Evolutionary conservation across 1,140 invertebrate genomes (phyloP).

Genomic region (Anastrepha ludens): DNA sequence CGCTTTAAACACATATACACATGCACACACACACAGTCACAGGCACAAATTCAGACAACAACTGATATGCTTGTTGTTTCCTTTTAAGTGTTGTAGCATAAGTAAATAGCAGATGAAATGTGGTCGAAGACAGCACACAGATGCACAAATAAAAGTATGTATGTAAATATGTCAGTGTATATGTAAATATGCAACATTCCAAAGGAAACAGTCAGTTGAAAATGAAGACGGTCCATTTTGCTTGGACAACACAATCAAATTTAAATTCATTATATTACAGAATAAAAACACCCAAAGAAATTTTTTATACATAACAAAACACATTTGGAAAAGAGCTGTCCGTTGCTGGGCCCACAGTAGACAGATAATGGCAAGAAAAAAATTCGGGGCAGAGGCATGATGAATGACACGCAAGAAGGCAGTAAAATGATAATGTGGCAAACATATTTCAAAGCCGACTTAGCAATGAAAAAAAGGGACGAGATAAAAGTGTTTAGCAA

Average conservation of each 20-base stretch:
- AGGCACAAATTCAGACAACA: too few species aligned
- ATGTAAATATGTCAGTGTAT: too few species aligned
- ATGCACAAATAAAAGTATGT: background rate
- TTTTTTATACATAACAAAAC: background rate
- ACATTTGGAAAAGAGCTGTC: too few species aligned
- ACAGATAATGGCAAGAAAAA: background rate
- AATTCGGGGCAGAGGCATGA: background rate
- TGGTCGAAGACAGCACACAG: background rate
- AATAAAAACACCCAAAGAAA: background rate
- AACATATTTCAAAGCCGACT: background rate
- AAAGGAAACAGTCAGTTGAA: background rate
- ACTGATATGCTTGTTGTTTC: too few species aligned
- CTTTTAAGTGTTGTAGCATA: background rate
- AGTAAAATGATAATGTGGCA: background rate
- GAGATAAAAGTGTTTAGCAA: background rate
- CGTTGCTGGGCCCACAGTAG: background rate
- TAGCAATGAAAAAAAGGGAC: background rate
- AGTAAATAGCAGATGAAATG: background rate
- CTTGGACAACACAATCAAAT: constrained; percentile 29
- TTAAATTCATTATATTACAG: constrained; percentile 20
- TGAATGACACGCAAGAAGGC: background rate
- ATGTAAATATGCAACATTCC: too few species aligned
- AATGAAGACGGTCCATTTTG: background rate
- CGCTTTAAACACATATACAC: background rate
- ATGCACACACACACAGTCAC: background rate